Base-by-base conservation (phyloP, 2,888 invertebrate genomes). In the Pristionchus exspectatus region DNA sequence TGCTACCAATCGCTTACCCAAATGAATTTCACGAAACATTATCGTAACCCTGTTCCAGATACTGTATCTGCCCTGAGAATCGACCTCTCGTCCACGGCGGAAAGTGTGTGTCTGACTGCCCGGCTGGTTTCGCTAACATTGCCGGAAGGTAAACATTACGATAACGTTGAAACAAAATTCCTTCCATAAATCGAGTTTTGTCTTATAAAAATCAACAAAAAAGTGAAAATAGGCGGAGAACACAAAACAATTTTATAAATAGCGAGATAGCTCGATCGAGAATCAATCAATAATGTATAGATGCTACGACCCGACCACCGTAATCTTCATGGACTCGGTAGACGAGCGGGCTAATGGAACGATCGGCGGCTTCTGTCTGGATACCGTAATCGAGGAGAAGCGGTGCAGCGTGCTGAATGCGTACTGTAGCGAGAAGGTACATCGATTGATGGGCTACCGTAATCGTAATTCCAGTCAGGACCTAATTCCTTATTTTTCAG, bases 241-340 rank as follows among this genome's bases (percentile, higher is more conserved):
- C n/a, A n/a, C n/a, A n/a, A n/a, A n/a, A n/a, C n/a, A n/a, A n/a
- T n/a, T n/a, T n/a, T n/a, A n/a, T n/a, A n/a, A n/a, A n/a, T n/a
- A n/a, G n/a, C n/a, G n/a, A n/a, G n/a, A n/a, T n/a, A n/a, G n/a
- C n/a, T 50, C 9, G 12, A 50, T 50, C 10, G 44, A 24, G 9
- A 7, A 12, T 38, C 63, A 27, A 85, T 63, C 59, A 38, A 85
- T 87, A 87, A 21, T 44, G 9, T 69, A 91, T 69, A 91, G 94
- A 81, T 95, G 95, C 88, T 94, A 95, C 89, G 95, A 95, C 87
- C 93, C 95, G 66, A 95, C 94, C 24, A 95, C 95, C 9, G 93
- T 95, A 33, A 94, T 95, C 77, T 95, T 95, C 92, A 95, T 95
- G 95, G 95, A 95, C 85, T 94, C 95, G n/a, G 95, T 95, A 0